Percentiles rank a stretch among this genome's conserved stretches.
These are phyloP conservation scores for Orchestia grillus DNA, from an alignment of 1,140 invertebrate species.

Conservation along the genomic window DNA sequence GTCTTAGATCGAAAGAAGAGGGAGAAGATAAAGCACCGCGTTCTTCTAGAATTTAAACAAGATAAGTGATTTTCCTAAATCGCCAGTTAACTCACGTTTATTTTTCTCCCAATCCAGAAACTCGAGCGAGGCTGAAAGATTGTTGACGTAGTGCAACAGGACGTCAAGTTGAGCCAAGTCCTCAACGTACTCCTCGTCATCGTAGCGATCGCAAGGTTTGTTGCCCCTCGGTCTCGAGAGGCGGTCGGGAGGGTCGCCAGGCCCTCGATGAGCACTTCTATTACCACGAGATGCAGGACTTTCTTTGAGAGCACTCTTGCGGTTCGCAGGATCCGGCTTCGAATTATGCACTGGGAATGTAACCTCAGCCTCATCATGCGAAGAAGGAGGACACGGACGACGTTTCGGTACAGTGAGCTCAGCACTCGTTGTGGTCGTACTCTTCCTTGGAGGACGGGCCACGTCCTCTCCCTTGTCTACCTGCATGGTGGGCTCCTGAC, in stretches of 20 bases:
- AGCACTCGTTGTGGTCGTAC: background rate
- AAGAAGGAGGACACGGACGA: background rate
- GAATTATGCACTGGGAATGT: background rate
- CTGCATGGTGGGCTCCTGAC: background rate
- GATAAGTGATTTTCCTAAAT: too few relatives aligned
- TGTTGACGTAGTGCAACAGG: constrained; percentile 64
- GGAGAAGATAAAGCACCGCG: background rate
- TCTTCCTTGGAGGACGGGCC: background rate
- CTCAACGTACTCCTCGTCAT: constrained; percentile 64
- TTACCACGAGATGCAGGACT: background rate
- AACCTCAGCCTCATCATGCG: background rate
- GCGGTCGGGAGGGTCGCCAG: background rate
- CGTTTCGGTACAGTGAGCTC: background rate
- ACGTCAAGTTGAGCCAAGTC: constrained; percentile 65
- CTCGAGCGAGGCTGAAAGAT: constrained; percentile 65
- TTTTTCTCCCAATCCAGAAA: constrained; percentile 66
- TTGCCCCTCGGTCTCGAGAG: background rate
- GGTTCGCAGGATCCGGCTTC: background rate
- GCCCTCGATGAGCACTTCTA: background rate
- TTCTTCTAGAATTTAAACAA: too few relatives aligned
- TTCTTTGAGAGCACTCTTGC: background rate
- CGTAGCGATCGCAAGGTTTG: constrained; percentile 40
- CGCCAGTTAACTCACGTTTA: constrained; percentile 60
- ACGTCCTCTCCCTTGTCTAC: background rate
- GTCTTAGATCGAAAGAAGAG: background rate